Evolutionary conservation across 2,888 invertebrate species (phyloP).

Genomic region (Euspilapteryx auroguttella): DNA sequence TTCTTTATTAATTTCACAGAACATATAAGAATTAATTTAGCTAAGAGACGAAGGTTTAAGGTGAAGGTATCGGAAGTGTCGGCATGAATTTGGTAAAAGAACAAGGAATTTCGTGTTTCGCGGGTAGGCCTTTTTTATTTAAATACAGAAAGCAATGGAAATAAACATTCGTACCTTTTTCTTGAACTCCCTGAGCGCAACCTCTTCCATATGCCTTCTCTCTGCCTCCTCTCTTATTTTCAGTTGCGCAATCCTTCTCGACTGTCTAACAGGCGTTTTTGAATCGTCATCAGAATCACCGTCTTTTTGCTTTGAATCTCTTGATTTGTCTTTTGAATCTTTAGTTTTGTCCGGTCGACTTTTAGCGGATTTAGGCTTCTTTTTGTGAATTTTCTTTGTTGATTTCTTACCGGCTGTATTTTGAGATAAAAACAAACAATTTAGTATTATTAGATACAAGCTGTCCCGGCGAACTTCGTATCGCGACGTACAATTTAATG

Average conservation of each 20-base stretch:
- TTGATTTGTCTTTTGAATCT: conserved; percentile 9
- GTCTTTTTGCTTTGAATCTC: conserved; percentile 5
- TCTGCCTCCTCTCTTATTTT: conserved; percentile 87
- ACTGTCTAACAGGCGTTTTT: conserved; percentile 69
- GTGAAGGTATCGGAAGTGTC: too few species aligned
- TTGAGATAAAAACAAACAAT: too few species aligned
- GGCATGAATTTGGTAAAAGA: too few species aligned
- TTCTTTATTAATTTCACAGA: too few species aligned
- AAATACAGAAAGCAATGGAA: too few species aligned
- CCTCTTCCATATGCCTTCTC: conserved; percentile 72
- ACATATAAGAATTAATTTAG: too few species aligned
- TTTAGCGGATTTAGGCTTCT: conserved; percentile 16
- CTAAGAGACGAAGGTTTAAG: too few species aligned
- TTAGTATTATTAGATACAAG: too few species aligned
- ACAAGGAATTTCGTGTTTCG: too few species aligned
- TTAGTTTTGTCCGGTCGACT: conserved; percentile 11
- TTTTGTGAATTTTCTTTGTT: conserved; percentile 29
- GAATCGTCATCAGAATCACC: conserved; percentile 24
- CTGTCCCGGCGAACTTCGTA: too few species aligned
- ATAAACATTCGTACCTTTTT: conserved; percentile 49
- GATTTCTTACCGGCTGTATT: conserved; percentile 36
- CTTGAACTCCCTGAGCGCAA: conserved; percentile 67
- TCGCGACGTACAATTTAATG: too few species aligned
- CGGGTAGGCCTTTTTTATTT: too few species aligned
- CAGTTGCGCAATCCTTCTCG: conserved; percentile 83